Evolutionary conservation across 2,797 vertebrate species (phyloP).

Genomic region (Ambastaia sidthimunki): DNA sequence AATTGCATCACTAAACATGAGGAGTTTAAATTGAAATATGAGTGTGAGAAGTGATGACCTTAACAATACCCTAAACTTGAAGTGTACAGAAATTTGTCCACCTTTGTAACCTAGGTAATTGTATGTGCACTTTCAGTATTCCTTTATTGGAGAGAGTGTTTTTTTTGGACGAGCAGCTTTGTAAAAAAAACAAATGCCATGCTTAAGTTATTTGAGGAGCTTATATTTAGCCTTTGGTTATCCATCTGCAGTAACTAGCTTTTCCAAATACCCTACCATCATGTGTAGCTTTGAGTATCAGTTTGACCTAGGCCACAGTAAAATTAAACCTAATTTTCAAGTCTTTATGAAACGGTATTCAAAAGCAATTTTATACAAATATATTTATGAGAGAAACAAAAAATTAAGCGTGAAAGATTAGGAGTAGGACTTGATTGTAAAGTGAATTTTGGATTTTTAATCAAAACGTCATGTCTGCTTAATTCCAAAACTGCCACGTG

Average conservation of each 20-base stretch:
- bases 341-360: too few species aligned
- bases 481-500: constrained; percentile 59
- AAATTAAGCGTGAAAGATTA: neutral
- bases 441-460: neutral
- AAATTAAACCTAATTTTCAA: too few species aligned
- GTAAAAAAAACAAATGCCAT: neutral
- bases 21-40: constrained; percentile 75
- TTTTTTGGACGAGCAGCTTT: neutral
- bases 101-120: constrained; percentile 18
- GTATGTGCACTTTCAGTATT: neutral
- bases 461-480: neutral
- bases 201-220: too few species aligned
- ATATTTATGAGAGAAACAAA: too few species aligned
- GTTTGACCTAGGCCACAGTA: too few species aligned
- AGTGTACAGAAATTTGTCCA: constrained; percentile 35
- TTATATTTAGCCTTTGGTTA: too few species aligned
- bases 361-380: too few species aligned
- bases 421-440: neutral
- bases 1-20: constrained; percentile 80
- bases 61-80: constrained; percentile 35
- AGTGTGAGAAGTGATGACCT: constrained; percentile 72
- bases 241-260: too few species aligned
- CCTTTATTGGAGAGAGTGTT: neutral
- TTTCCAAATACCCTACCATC: too few species aligned
- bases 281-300: too few species aligned